phyloP scores from a whole-genome alignment of 2,797 vertebrate genomes.

The Neosilurus hyrtlii region DNA sequence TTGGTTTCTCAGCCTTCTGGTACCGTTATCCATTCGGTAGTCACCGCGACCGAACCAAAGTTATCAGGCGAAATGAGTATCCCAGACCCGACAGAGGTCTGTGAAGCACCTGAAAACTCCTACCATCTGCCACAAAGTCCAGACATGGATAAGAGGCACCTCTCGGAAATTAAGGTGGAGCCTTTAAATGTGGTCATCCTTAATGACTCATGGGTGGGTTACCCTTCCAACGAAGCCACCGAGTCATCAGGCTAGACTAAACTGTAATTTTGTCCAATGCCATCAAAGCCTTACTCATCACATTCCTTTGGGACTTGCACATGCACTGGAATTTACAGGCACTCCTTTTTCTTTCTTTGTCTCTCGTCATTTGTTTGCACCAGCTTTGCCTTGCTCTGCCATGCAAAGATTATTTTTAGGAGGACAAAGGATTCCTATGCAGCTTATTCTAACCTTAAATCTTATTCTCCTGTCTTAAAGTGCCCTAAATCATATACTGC shows the following conservation, averaged over 20 bases:
- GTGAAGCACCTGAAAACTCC: neutral
- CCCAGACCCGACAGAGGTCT: slow-evolving; percentile 16
- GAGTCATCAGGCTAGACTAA: slow-evolving; percentile 22
- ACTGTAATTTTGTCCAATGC: slow-evolving; percentile 13
- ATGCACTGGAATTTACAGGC: slow-evolving; percentile 73
- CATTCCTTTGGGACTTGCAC: slow-evolving; percentile 66
- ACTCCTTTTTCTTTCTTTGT: slow-evolving; percentile 50
- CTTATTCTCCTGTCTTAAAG: slow-evolving; percentile 33
- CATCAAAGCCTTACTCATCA: slow-evolving; percentile 38
- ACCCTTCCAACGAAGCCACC: slow-evolving; percentile 33
- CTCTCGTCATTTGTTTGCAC: slow-evolving; percentile 33
- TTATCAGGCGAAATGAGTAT: slow-evolving; percentile 29
- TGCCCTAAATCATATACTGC: slow-evolving; percentile 44
- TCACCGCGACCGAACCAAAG: slow-evolving; percentile 77
- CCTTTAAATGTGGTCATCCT: slow-evolving; percentile 77
- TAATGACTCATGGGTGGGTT: slow-evolving; percentile 54
- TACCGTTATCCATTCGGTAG: slow-evolving; percentile 79
- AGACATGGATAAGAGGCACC: slow-evolving; percentile 54
- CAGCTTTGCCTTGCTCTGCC: slow-evolving; percentile 41
- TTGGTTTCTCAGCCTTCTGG: slow-evolving; percentile 71
- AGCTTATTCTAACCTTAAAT: slow-evolving; percentile 31
- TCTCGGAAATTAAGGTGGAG: slow-evolving; percentile 63
- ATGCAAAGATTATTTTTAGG: slow-evolving; percentile 24
- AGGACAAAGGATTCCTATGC: slow-evolving; percentile 17
- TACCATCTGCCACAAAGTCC: slow-evolving; percentile 45